Evolutionary conservation across 1,140 invertebrate genomes (phyloP), one percentile per base, ranked within the genome.

Genomic region (Drosophila tropicalis): DNA sequence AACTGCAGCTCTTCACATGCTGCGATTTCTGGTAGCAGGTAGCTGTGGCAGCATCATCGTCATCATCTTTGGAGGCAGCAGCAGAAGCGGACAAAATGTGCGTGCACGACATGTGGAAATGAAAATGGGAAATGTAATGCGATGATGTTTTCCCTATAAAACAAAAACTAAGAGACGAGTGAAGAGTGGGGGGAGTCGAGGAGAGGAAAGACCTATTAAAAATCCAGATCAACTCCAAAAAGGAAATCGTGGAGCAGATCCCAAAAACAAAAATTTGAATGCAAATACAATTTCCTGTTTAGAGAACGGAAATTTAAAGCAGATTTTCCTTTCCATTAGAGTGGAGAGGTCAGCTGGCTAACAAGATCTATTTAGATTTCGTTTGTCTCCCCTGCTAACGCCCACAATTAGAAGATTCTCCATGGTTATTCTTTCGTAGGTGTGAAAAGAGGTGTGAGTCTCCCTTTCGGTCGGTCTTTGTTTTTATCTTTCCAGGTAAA

Each of bases 91-190:
- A 57, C 47, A 34, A 75, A 75, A 72, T 74, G 76, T 72, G 73
- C 70, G 81, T 62, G 74, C 62, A 71, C 80, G 72, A 81, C 81
- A 84, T 83, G 81, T 82, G 80, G 78, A 70, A 74, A 71, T 72
- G 70, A 25, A 67, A 67, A 78, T 81, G 69, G 63, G 41, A 76
- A 81, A 63, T 64, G 34, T 65, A 60, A 62, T 62, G 60, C 19
- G 25, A 44, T 64, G 44, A 54, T 64, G 41, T 70, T 76, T 73
- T 64, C 22, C 47, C 44, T 54, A 44, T 62, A 44, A 64, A 64
- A 51, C 12, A 54, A 34, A 41, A 17, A 29, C 10, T 5, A 36
- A 2, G 19, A 36, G n/a, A 63, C 22, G 9, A 10, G 34, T 36
- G 34, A 29, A 5, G 25, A 29, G 25, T 29, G 5, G 25, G 5